Evolutionary conservation across 2,797 vertebrate genomes (phyloP), one percentile per base, ranked within the genome.

Genomic region (Periparus ater): DNA sequence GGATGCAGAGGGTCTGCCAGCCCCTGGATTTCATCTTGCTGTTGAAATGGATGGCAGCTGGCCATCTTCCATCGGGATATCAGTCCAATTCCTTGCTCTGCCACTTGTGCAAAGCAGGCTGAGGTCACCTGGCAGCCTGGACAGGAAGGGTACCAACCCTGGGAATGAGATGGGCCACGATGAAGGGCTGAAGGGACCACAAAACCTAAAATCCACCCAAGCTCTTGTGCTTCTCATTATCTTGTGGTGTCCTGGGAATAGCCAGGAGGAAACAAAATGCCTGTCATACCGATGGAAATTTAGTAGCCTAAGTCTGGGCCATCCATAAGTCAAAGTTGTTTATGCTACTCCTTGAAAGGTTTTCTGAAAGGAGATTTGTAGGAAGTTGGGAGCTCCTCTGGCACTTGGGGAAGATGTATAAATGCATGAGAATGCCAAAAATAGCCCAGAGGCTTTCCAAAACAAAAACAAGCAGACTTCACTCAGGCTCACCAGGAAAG

Each of bases 371-470:
- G 53, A 89, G 79, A 89, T 77, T 53, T 77, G 38, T n/a, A 83
- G 42, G 65, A 88, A 61, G 45, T n/a, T 67, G 32, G 34, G 38
- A 95, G 48, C 29, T 30, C 50, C 76, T 70, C 30, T 66, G 61
- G 65, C 36, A 48, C 42, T 57, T 5, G 10, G 45, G n/a, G 38
- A 80, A 89, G 82, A 86, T 63, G 36, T 71, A 79, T 80, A 93
- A 88, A 93, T 95, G 61, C 57, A 83, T 71, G 68, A 89, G 79
- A 74, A 32, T 67, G 57, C 63, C 36, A 63, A 76, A 85, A 96
- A 85, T 74, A 93, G 29, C 62, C 55, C 60, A 45, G 21, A 75
- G 79, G 32, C 36, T 51, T 75, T 85, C 61, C 36, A 85, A 88
- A 90, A 71, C 68, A 83, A 83, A 81, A 58, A 7, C 26, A 66